phyloP scores from a whole-genome alignment of 2,888 invertebrate genomes.

The Yponomeuta evonymella region DNA sequence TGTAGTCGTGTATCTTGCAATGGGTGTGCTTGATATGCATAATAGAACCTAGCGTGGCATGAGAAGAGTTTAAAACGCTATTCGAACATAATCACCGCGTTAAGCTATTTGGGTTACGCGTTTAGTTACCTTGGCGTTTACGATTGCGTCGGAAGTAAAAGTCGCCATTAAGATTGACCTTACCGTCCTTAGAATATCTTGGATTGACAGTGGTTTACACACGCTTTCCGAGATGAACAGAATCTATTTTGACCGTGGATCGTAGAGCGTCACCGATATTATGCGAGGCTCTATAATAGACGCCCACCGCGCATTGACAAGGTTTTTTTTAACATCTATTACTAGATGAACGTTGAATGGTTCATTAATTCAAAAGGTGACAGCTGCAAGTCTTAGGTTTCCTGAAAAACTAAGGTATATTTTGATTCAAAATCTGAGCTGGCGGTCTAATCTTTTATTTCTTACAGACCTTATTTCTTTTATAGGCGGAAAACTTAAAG shows the following conservation, averaged over 20 bases:
- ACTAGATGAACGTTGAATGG: neutral
- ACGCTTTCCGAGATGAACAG: slow-evolving; percentile 23
- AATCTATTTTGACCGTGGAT: slow-evolving; percentile 46
- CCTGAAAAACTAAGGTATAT: neutral
- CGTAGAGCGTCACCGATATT: slow-evolving; percentile 36
- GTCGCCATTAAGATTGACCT: slow-evolving; percentile 21
- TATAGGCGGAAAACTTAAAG: neutral
- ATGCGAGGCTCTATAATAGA: slow-evolving; percentile 37
- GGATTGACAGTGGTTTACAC: slow-evolving; percentile 38
- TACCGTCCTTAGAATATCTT: slow-evolving; percentile 37
- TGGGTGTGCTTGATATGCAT: no score
- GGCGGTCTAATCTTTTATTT: no score
- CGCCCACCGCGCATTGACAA: slow-evolving; percentile 11
- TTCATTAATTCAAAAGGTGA: neutral
- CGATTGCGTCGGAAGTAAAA: slow-evolving; percentile 20
- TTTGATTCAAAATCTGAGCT: neutral
- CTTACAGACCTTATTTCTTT: no score
- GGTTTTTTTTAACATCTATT: neutral
- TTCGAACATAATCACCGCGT: neutral
- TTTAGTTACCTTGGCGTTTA: slow-evolving; percentile 19
- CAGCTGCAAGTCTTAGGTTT: neutral
- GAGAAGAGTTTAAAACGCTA: neutral
- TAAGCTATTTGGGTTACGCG: slow-evolving; percentile 16
- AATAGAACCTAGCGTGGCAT: neutral
- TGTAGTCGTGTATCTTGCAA: no score